These are phyloP conservation scores for Hymenochirus boettgeri DNA, from an alignment of 2,113 vertebrate species.

Conservation along the genomic window DNA sequence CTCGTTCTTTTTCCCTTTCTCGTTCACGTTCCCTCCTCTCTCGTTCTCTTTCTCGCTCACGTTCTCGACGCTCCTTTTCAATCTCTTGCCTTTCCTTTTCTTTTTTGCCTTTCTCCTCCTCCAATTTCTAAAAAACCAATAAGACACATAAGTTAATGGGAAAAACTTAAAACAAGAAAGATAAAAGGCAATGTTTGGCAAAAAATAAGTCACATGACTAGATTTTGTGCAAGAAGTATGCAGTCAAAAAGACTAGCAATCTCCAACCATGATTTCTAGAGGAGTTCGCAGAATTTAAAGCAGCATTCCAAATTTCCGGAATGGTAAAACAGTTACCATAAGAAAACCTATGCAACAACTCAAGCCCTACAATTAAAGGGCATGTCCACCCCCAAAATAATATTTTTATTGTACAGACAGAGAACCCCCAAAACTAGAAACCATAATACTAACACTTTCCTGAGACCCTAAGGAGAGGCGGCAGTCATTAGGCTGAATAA, in stretches of 20 bases:
- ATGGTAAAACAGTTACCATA: neutral
- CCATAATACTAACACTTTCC: too few species aligned
- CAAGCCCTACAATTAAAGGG: too few species aligned
- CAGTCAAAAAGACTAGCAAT: constrained; percentile 61
- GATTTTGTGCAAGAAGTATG: constrained; percentile 65
- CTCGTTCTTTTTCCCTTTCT: constrained; percentile 87
- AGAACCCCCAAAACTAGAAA: too few species aligned
- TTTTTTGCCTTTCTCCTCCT: constrained; percentile 97
- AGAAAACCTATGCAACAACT: constrained; percentile 44
- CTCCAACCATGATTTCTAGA: constrained; percentile 61
- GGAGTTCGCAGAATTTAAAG: constrained; percentile 48
- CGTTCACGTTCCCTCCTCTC: constrained; percentile 92
- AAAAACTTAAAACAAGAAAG: neutral
- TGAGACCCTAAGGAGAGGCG: too few species aligned
- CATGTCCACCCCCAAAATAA: too few species aligned
- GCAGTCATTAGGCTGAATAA: too few species aligned
- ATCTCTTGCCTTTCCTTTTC: constrained; percentile 94
- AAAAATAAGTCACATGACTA: constrained; percentile 57
- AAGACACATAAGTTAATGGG: constrained; percentile 67
- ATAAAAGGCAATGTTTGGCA: constrained; percentile 56
- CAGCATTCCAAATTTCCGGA: constrained; percentile 15
- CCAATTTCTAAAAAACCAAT: constrained; percentile 96
- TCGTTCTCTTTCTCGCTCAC: constrained; percentile 90
- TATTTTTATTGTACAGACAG: too few species aligned
- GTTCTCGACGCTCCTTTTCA: constrained; percentile 89